Conservation (phyloP, 2,888 invertebrate genomes). For the Drosophila kuntzei region DNA sequence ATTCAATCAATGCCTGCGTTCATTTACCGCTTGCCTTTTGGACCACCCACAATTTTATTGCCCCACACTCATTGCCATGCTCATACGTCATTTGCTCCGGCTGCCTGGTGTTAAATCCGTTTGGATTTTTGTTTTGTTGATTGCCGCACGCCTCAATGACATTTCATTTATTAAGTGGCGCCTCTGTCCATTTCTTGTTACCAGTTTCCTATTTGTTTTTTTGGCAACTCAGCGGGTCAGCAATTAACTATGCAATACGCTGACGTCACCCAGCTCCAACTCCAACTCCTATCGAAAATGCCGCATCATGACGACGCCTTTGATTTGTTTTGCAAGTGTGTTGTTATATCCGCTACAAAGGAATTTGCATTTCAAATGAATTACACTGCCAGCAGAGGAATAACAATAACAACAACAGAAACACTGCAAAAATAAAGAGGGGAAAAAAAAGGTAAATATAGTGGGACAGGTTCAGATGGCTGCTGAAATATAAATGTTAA, state of each 20-base stretch:
- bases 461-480: conserved; percentile 22
- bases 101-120: conserved; percentile 67
- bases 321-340: conserved; percentile 75
- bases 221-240: conserved; percentile 69
- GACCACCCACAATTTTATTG: conserved; percentile 16
- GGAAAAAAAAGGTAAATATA: conserved; percentile 7
- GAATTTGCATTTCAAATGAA: conserved; percentile 80
- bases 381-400: conserved; percentile 44
- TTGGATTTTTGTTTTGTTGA: conserved; percentile 75
- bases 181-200: conserved; percentile 31
- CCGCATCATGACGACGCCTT: conserved; percentile 67
- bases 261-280: conserved; percentile 64
- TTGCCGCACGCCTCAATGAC: conserved; percentile 81
- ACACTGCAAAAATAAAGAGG: conserved; percentile 10
- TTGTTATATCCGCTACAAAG: conserved; percentile 78
- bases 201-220: conserved; percentile 22
- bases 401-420: conserved; percentile 31
- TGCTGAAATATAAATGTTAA: conserved; percentile 80
- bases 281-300: conserved; percentile 39
- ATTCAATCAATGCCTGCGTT: conserved; percentile 17
- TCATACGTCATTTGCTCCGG: conserved; percentile 52
- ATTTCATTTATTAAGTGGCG: conserved; percentile 80
- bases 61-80: conserved; percentile 18
- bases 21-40: conserved; percentile 29
- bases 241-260: conserved; percentile 81